These are phyloP conservation scores for Noctua pronuba DNA, from an alignment of 2,888 invertebrate genomes.

Conservation along the genomic window DNA sequence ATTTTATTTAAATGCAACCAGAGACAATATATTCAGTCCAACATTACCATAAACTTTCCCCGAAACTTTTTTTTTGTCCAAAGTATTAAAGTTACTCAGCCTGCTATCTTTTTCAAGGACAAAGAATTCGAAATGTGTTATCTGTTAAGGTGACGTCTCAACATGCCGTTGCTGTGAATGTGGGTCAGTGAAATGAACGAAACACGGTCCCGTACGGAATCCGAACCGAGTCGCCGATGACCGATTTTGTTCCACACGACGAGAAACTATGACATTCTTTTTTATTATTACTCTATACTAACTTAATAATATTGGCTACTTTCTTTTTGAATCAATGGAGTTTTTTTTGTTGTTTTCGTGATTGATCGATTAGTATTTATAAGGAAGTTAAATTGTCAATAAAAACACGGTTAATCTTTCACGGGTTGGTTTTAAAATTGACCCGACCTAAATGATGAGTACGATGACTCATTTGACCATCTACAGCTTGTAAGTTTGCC, in stretches of 20 bases:
- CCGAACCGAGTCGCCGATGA: slow-evolving; percentile 83
- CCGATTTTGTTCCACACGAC: slow-evolving; percentile 84
- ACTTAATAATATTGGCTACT: slow-evolving; percentile 61
- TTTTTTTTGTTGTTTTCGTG: slow-evolving; percentile 33
- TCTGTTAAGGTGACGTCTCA: slow-evolving; percentile 69
- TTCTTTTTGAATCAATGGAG: slow-evolving; percentile 62
- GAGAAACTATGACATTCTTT: slow-evolving; percentile 83
- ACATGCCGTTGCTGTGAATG: slow-evolving; percentile 79
- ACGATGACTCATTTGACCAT: background rate
- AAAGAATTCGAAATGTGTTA: slow-evolving; percentile 65
- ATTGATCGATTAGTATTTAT: slow-evolving; percentile 6
- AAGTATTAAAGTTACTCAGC: slow-evolving; percentile 10
- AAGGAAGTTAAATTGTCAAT: slow-evolving; percentile 15
- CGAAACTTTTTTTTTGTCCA: slow-evolving; percentile 13
- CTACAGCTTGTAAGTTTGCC: background rate
- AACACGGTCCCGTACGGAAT: slow-evolving; percentile 88
- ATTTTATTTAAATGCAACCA: background rate
- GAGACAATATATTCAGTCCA: background rate
- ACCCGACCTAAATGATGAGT: background rate
- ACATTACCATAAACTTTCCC: slow-evolving; percentile 2
- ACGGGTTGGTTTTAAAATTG: background rate
- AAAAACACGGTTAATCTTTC: slow-evolving; percentile 12
- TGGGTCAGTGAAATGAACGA: slow-evolving; percentile 90
- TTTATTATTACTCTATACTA: slow-evolving; percentile 62
- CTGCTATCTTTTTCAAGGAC: slow-evolving; percentile 65